phyloP scores from a whole-genome alignment of 2,113 vertebrate genomes.

The Grammomys surdaster region DNA sequence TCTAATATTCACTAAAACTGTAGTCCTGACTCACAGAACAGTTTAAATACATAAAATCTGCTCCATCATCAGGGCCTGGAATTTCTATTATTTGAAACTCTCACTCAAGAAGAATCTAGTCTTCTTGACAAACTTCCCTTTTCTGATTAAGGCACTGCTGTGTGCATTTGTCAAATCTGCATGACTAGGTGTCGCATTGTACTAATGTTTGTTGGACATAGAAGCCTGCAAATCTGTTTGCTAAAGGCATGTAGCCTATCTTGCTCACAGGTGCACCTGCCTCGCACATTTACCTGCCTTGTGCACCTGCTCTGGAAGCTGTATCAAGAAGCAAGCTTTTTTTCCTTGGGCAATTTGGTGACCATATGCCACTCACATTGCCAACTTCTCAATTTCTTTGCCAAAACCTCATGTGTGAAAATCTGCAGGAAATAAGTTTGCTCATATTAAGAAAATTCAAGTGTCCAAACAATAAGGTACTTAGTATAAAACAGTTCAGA shows the following conservation, averaged over 20 bases:
- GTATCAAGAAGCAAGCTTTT: background rate
- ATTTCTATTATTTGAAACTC: background rate
- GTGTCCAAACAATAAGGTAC: constrained; percentile 13
- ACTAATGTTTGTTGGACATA: background rate
- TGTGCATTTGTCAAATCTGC: background rate
- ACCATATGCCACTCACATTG: background rate
- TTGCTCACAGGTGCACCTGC: constrained; percentile 25
- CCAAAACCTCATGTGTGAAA: constrained; percentile 20
- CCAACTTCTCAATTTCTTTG: constrained; percentile 27
- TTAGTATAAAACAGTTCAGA: background rate
- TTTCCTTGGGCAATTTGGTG: background rate
- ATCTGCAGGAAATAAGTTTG: constrained; percentile 30
- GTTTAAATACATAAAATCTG: background rate
- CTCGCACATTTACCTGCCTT: constrained; percentile 11
- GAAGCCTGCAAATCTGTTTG: background rate
- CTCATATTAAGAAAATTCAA: background rate
- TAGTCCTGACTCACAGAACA: background rate
- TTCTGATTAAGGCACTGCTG: background rate
- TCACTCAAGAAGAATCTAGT: background rate
- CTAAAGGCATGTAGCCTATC: background rate
- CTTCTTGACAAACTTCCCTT: background rate
- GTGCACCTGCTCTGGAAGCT: constrained; percentile 6
- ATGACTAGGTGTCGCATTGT: background rate
- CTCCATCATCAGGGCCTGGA: background rate
- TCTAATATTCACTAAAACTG: background rate